These are phyloP conservation scores for Castor canadensis DNA, from an alignment of 2,113 vertebrate species.

Conservation along the genomic window DNA sequence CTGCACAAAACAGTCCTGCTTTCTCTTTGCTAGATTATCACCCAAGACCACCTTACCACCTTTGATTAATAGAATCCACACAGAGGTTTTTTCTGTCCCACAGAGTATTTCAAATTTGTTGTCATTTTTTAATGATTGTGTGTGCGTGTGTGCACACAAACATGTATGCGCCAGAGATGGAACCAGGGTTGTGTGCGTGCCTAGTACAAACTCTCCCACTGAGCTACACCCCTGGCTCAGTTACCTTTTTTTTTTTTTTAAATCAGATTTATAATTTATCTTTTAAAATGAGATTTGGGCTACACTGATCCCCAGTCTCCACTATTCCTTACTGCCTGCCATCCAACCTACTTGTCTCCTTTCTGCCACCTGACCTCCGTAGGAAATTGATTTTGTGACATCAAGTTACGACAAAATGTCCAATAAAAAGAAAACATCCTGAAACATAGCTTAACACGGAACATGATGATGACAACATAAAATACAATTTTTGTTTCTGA, in stretches of 20 bases:
- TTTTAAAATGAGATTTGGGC: neutral
- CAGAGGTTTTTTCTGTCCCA: neutral
- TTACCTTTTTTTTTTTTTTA: neutral
- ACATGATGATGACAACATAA: neutral
- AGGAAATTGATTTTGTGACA: neutral
- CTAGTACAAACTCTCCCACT: neutral
- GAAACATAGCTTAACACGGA: neutral
- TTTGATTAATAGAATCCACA: neutral
- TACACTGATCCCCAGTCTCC: neutral
- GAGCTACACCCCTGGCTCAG: neutral
- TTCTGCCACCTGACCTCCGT: rapidly evolving
- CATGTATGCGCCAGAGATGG: neutral
- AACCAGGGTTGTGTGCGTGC: neutral
- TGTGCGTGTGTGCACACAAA: neutral
- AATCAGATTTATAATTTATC: neutral
- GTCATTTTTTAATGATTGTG: neutral
- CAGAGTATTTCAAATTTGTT: neutral
- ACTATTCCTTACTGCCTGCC: neutral
- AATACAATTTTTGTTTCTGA: no score
- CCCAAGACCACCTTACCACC: neutral
- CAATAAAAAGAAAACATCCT: neutral
- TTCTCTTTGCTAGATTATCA: neutral
- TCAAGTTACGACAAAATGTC: neutral
- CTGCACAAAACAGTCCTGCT: neutral
- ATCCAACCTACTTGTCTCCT: neutral